Percentiles rank a stretch among this genome's conserved stretches.
Evolutionary conservation across 2,888 invertebrate genomes (phyloP).

Genomic region (Leptopilina syphax): DNA sequence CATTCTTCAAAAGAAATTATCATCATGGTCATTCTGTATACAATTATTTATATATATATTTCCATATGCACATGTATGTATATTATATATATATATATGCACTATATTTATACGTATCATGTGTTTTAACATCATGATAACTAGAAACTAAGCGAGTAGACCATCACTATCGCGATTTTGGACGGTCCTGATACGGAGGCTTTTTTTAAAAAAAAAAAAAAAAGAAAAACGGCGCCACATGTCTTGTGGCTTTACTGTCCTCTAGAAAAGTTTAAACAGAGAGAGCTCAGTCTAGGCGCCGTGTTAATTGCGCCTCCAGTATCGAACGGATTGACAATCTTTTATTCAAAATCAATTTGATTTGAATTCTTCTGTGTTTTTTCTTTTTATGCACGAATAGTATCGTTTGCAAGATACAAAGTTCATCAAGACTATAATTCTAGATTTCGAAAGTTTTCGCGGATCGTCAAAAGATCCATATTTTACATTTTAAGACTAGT

Average conservation of each 20-base stretch:
- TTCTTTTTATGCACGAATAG: background rate
- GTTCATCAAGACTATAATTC: too few relatives aligned
- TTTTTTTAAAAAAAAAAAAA: slow-evolving; percentile 2
- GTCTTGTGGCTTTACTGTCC: slow-evolving; percentile 66
- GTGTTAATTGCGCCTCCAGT: slow-evolving; percentile 54
- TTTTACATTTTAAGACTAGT: slow-evolving; percentile 74
- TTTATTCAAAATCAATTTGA: slow-evolving; percentile 39
- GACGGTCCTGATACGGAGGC: slow-evolving; percentile 63
- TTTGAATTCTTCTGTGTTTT: background rate
- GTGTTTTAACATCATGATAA: slow-evolving; percentile 45
- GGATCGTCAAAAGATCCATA: too few relatives aligned
- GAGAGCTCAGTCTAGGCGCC: slow-evolving; percentile 73
- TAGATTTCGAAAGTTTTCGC: too few relatives aligned
- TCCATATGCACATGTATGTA: slow-evolving; percentile 58
- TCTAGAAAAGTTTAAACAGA: slow-evolving; percentile 26
- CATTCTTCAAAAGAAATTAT: slow-evolving; percentile 43
- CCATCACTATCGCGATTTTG: slow-evolving; percentile 66
- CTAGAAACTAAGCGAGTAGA: slow-evolving; percentile 63
- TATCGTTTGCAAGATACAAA: background rate
- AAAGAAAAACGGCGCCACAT: slow-evolving; percentile 67
- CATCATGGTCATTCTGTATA: slow-evolving; percentile 48
- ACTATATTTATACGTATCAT: slow-evolving; percentile 57
- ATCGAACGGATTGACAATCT: slow-evolving; percentile 53
- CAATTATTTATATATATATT: slow-evolving; percentile 52
- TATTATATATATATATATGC: slow-evolving; percentile 45